Evolutionary conservation across 2,888 invertebrate genomes (phyloP).

Genomic region (Eupithecia inturbata): DNA sequence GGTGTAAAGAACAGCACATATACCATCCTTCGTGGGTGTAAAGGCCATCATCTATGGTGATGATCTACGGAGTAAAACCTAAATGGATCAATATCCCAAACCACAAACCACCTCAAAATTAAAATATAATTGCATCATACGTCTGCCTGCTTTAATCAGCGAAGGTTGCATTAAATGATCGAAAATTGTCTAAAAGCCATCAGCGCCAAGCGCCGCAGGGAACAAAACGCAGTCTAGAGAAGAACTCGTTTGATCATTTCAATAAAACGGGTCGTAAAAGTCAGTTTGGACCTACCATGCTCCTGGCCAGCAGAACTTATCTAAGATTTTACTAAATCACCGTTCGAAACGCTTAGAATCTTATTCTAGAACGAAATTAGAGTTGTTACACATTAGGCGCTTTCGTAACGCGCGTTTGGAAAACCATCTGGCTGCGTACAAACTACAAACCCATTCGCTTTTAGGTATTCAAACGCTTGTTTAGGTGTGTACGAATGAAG

Average conservation of each 20-base stretch:
- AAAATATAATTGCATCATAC: constrained; percentile 6
- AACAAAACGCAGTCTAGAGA: constrained; percentile 8
- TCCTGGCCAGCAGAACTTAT: neutral
- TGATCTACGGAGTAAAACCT: neutral
- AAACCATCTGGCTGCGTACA: no score
- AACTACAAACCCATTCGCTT: no score
- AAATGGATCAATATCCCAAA: neutral
- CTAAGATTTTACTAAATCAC: neutral
- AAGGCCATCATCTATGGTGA: no score
- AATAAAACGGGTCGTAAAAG: neutral
- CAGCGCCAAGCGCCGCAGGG: constrained; percentile 28
- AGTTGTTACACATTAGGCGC: no score
- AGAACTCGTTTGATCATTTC: neutral
- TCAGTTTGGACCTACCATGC: no score
- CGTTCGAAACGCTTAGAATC: neutral
- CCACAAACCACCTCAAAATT: neutral
- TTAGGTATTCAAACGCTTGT: no score
- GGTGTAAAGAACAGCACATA: no score
- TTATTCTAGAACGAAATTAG: no score
- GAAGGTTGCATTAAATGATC: constrained; percentile 24
- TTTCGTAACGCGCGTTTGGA: no score
- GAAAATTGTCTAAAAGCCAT: constrained; percentile 40
- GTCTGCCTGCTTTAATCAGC: constrained; percentile 14
- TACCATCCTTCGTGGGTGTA: no score
- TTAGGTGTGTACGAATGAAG: no score